Base-by-base conservation (phyloP, 2,797 vertebrate species). In the Propithecus perrieri region DNA sequence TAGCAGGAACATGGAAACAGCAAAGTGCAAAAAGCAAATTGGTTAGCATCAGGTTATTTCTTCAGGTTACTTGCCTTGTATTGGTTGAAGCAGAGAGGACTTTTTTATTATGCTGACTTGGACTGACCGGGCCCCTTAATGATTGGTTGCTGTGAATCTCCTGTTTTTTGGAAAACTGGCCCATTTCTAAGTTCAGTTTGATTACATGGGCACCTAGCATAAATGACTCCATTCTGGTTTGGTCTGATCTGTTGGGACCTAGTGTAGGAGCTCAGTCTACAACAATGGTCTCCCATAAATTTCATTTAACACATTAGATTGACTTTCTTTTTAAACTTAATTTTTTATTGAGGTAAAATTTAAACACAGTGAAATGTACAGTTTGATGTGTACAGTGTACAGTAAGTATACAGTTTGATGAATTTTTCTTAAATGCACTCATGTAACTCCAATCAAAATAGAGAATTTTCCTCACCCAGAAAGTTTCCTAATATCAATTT, bases 311-410 rank as follows among this genome's bases (percentile, higher is more conserved):
- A 38, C 5, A 38, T 57, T 65, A 71, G 18, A 79, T 30, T 85
- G 81, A 63, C 8, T 17, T 69, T 88, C 28, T 76, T 86, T 78
- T 17, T 65, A 33, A 48, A 46, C 35, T 92, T 86, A 88, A 35
- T 48, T 84, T 91, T 95, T 75, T 55, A 81, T 72, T 91, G 2
- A 63, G 43, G 14, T 93, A 55, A 88, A 94, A 94, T 67, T 90
- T 87, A 85, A 85, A 80, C 11, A 81, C 7, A 63, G 1, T 93
- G 46, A 93, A 96, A 91, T 75, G 12, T 13, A 76, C 20, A 86
- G 61, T 41, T 41, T 41, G 41, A 41, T 41, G 41, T 41, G 4
- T 41, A 41, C 41, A 41, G 41, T 41, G 41, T 41, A 41, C 41
- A 41, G 41, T 41, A 93, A 94, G 17, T 88, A 9, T 95, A 57